Evolutionary conservation across 2,797 vertebrate species (phyloP), one percentile per base, ranked within the genome.

Genomic region (Siniperca undulata): DNA sequence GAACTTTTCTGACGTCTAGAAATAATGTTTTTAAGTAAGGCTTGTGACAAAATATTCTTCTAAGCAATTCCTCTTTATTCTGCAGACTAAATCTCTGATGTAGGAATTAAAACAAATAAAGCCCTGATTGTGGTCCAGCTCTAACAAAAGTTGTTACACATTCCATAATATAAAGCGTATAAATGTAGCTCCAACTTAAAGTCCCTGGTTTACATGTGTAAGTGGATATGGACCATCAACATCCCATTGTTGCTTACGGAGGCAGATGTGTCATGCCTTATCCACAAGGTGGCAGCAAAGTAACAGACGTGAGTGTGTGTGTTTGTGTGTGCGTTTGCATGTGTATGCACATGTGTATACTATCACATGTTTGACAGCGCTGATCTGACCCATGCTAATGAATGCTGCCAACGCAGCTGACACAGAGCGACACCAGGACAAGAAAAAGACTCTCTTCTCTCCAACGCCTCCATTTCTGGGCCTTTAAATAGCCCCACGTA

Each of bases 351-450:
- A 34, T 55, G 68, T 87, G 83, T 44, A 34, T 52, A 20, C 83
- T 73, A 74, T 81, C 81, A 78, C 69, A 85, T 22, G 78, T 91
- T 86, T 91, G 89, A 91, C 82, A 81, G 86, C 27, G 16, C 72
- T 72, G 82, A 86, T 92, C 78, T 88, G 87, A 92, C 84, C 84
- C 81, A 60, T 85, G 88, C 84, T 91, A 91, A 93, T 93, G 90
- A 92, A 86, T 40, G 72, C 68, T 80, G 84, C 84, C 94, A 95
- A 50, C 48, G 62, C 64, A 53, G 94, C 95, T 71, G 97, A 97
- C 93, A 96, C 95, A 93, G 69, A 94, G 95, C 92, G 97, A 97
- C 89, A 97, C 95, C 58, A 91, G 86, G 94, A 95, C 94, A 91
- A 92, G 93, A 95, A 94, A 94, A 95, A 94, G 91, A 95, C 92